phyloP scores from a whole-genome alignment of 2,888 invertebrate species.

The Tenthredo mesomela region DNA sequence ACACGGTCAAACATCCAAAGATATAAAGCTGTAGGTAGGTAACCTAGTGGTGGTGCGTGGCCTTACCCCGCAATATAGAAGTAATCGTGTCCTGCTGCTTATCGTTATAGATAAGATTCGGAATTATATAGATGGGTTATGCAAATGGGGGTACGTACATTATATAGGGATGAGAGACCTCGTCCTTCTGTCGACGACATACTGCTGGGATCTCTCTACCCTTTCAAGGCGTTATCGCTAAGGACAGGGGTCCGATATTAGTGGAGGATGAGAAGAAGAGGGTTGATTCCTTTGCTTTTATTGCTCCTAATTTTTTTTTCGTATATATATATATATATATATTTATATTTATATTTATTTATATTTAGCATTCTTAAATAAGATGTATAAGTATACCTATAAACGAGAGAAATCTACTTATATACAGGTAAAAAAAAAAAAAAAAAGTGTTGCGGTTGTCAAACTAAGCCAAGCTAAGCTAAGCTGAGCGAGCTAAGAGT shows the following conservation, averaged over 20 bases:
- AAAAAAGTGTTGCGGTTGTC: no score
- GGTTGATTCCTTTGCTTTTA: neutral
- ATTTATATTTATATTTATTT: no score
- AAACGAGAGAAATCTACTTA: neutral
- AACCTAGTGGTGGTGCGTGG: no score
- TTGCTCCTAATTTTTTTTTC: neutral
- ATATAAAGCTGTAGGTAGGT: neutral
- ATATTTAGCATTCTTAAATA: no score
- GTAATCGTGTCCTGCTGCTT: slow-evolving; percentile 31
- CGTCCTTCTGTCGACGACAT: neutral
- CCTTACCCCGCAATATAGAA: slow-evolving; percentile 25
- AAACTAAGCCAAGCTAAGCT: neutral
- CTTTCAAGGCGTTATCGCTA: neutral
- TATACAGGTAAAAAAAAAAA: neutral
- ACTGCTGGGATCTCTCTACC: neutral
- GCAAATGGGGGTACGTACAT: neutral
- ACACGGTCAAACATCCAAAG: neutral
- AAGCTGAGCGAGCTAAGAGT: no score
- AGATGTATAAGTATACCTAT: no score
- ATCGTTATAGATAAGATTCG: slow-evolving; percentile 30
- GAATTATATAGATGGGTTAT: slow-evolving; percentile 35
- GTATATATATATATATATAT: no score
- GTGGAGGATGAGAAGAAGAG: neutral
- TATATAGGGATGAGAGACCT: neutral
- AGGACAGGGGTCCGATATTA: slow-evolving; percentile 8